These are phyloP conservation scores for Phyllostomus discolor DNA, from an alignment of 2,113 vertebrate genomes.

Conservation along the genomic window DNA sequence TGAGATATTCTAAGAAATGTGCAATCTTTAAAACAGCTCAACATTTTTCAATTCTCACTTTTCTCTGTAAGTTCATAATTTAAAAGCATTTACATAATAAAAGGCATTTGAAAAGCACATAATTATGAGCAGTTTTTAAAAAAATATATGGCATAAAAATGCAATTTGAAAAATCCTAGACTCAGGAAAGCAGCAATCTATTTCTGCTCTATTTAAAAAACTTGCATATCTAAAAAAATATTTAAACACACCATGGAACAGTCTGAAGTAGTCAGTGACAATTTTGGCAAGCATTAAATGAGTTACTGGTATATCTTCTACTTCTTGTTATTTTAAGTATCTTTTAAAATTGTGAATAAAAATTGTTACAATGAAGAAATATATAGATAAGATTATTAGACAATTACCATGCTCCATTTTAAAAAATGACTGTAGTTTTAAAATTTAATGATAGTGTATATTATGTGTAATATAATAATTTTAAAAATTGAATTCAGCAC, in stretches of 20 bases:
- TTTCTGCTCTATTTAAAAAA: slow-evolving; percentile 25
- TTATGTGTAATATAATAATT: background rate
- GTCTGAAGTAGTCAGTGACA: background rate
- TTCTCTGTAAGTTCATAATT: slow-evolving; percentile 17
- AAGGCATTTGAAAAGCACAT: slow-evolving; percentile 12
- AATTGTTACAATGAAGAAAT: background rate
- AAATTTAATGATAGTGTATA: background rate
- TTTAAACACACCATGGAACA: background rate
- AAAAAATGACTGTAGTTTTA: background rate
- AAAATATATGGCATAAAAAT: background rate
- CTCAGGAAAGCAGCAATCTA: background rate
- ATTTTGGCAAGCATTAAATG: background rate
- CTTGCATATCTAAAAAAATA: background rate
- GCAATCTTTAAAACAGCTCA: slow-evolving; percentile 25
- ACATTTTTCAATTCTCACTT: slow-evolving; percentile 9
- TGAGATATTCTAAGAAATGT: slow-evolving; percentile 21
- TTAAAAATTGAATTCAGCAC: background rate
- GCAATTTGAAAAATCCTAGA: background rate
- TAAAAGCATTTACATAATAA: slow-evolving; percentile 47
- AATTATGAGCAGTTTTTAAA: background rate
- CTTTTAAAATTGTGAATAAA: background rate
- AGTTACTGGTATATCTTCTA: background rate
- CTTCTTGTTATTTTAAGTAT: background rate
- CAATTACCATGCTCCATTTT: background rate
- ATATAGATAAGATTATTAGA: background rate